Evolutionary conservation across 1,140 invertebrate genomes (phyloP).

Genomic region (Calosoma granatense): DNA sequence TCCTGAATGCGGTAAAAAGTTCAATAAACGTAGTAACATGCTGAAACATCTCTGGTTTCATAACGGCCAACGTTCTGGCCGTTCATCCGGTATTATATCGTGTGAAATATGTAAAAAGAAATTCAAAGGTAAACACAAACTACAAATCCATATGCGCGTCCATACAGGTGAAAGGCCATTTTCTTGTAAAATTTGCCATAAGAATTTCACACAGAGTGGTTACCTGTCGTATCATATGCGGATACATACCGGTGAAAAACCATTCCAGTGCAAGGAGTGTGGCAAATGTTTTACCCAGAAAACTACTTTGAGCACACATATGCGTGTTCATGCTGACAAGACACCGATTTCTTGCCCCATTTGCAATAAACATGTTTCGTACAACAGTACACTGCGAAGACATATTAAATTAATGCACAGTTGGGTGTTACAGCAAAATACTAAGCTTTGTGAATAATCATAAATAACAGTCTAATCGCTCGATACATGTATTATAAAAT

Average conservation of each 20-base stretch:
- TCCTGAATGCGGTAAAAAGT: not conserved
- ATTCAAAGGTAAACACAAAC: not conserved
- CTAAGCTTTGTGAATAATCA: no score
- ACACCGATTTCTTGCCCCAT: no score
- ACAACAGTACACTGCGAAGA: not conserved
- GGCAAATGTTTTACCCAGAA: no score
- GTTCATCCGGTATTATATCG: not conserved
- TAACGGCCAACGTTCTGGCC: not conserved
- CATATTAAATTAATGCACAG: not conserved
- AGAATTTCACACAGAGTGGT: not conserved
- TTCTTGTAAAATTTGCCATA: not conserved
- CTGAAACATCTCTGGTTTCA: not conserved
- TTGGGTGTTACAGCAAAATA: no score
- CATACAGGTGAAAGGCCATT: not conserved
- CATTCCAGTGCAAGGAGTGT: not conserved
- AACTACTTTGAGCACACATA: no score
- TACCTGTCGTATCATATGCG: not conserved
- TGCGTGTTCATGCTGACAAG: no score
- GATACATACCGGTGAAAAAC: not conserved
- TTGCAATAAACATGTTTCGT: not conserved
- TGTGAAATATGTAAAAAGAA: not conserved
- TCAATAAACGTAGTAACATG: not conserved
- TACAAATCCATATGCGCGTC: not conserved
- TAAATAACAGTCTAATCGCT: no score
- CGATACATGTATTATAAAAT: no score